These are phyloP conservation scores for Bettongia penicillata DNA, from an alignment of 2,113 vertebrate genomes.

Conservation along the genomic window DNA sequence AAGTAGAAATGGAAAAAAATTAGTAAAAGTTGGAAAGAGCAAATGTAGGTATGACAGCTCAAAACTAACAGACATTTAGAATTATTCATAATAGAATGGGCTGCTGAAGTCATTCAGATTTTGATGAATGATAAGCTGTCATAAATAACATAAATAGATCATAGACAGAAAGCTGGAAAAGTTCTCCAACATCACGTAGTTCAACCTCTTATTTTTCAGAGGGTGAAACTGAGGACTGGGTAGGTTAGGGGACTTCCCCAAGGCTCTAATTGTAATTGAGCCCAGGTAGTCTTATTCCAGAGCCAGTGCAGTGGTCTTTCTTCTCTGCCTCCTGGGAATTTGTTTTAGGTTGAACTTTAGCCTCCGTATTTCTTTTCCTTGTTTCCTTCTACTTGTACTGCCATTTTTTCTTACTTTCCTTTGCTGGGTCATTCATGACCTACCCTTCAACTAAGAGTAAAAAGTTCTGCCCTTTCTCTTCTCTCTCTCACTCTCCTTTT, in stretches of 20 bases:
- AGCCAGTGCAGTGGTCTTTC: background rate
- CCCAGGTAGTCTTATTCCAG: background rate
- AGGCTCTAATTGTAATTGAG: background rate
- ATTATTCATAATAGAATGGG: background rate
- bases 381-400: background rate
- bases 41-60: background rate
- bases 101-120: background rate
- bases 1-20: background rate
- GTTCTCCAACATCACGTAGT: background rate
- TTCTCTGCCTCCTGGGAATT: background rate
- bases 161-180: background rate
- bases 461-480: background rate
- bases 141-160: background rate
- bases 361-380: background rate
- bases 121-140: background rate
- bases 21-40: background rate
- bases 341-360: background rate
- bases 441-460: background rate
- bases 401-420: background rate
- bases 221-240: background rate
- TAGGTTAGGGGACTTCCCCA: background rate
- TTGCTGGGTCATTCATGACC: background rate
- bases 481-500: background rate
- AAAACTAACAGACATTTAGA: background rate
- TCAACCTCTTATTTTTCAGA: background rate